Evolutionary conservation across 2,888 invertebrate genomes (phyloP).

Genomic region (Ichneumoninae sp.): DNA sequence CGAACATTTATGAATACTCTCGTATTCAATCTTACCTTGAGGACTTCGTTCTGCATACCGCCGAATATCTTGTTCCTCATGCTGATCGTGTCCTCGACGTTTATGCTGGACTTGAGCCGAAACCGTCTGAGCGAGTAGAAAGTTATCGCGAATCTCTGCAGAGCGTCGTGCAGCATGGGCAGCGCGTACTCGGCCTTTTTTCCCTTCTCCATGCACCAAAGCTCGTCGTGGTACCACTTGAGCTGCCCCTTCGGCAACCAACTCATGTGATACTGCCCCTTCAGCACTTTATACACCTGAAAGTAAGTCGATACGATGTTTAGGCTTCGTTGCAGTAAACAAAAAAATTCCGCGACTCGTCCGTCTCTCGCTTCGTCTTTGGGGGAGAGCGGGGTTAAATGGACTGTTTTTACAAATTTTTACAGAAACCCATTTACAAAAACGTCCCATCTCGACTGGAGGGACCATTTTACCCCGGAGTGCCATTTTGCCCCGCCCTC

Average conservation of each 20-base stretch:
- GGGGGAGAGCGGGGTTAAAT: background rate
- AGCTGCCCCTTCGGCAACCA: slow-evolving; percentile 84
- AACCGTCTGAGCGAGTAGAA: slow-evolving; percentile 84
- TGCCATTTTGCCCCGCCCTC: background rate
- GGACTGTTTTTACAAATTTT: background rate
- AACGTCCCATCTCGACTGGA: background rate
- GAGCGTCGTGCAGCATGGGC: slow-evolving; percentile 86
- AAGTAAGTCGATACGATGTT: slow-evolving; percentile 58
- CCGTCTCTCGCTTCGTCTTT: slow-evolving; percentile 17
- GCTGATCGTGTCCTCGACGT: slow-evolving; percentile 84
- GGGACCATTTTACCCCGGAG: background rate
- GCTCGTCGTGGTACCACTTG: slow-evolving; percentile 82
- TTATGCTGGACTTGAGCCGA: slow-evolving; percentile 82
- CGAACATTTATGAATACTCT: background rate
- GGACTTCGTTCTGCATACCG: slow-evolving; percentile 80
- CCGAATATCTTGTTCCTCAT: slow-evolving; percentile 84
- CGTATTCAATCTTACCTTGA: slow-evolving; percentile 74
- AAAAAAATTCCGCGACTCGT: slow-evolving; percentile 31
- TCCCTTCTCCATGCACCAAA: slow-evolving; percentile 83
- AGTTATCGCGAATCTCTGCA: slow-evolving; percentile 85
- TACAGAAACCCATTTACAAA: background rate
- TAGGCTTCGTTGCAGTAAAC: slow-evolving; percentile 45
- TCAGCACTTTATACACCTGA: slow-evolving; percentile 82
- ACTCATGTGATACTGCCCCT: slow-evolving; percentile 82
- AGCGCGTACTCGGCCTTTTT: slow-evolving; percentile 86